Conservation (phyloP, 2,113 vertebrate species). For the Clupea harengus region DNA sequence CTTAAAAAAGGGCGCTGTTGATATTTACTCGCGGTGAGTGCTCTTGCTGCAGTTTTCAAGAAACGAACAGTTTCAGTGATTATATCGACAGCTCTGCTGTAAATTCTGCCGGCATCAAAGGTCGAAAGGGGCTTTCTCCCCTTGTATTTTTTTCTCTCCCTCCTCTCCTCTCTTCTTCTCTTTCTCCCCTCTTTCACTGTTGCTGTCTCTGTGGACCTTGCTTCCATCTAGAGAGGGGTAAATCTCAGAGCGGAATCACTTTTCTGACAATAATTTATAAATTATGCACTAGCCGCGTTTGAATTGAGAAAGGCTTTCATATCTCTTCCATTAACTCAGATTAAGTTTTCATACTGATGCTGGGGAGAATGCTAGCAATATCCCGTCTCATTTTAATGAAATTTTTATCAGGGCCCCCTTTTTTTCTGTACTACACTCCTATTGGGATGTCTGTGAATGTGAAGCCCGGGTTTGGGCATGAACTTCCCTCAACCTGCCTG, state of each 20-base stretch:
- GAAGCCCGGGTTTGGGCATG: constrained; percentile 98
- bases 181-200: neutral
- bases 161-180: constrained; percentile 57
- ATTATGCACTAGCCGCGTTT: constrained; percentile 96
- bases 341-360: constrained; percentile 99
- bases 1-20: constrained; percentile 72
- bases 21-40: constrained; percentile 76
- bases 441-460: constrained; percentile 98
- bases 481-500: constrained; percentile 99
- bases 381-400: constrained; percentile 99
- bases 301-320: constrained; percentile 99
- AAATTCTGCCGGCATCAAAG: constrained; percentile 91
- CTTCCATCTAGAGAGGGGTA: constrained; percentile 85
- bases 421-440: constrained; percentile 98
- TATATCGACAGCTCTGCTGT: constrained; percentile 93
- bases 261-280: constrained; percentile 99
- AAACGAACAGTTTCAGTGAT: constrained; percentile 90
- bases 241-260: constrained; percentile 97
- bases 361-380: constrained; percentile 99
- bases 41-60: constrained; percentile 77
- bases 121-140: constrained; percentile 85
- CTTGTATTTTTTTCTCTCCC: neutral
- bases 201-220: constrained; percentile 60
- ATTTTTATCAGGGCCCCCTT: constrained; percentile 96
- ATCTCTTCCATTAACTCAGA: constrained; percentile 99